phyloP scores from a whole-genome alignment of 2,888 invertebrate species.

The Caenorhabditis becei region DNA sequence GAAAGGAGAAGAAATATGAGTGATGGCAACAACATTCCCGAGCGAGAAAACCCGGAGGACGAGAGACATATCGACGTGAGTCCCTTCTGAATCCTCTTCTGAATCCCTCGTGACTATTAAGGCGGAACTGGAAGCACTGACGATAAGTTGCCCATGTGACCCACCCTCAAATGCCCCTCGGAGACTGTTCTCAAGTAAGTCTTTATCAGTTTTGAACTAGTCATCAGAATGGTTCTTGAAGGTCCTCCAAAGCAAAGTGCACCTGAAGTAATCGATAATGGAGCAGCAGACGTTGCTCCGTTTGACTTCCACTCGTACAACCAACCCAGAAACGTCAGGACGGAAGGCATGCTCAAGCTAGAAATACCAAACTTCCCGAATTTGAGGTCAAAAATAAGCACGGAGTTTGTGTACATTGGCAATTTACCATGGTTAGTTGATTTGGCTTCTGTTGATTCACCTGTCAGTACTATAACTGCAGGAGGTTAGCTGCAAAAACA shows the following conservation, averaged over 20 bases:
- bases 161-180: slow-evolving; percentile 21
- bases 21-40: slow-evolving; percentile 19
- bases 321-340: slow-evolving; percentile 53
- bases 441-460: neutral
- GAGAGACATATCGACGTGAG: slow-evolving; percentile 38
- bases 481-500: slow-evolving; percentile 81
- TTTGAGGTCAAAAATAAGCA: slow-evolving; percentile 71
- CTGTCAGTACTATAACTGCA: slow-evolving; percentile 24
- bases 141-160: slow-evolving; percentile 41
- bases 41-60: slow-evolving; percentile 37
- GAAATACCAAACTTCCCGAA: slow-evolving; percentile 70
- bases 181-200: slow-evolving; percentile 42
- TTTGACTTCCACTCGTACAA: slow-evolving; percentile 48
- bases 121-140: slow-evolving; percentile 29
- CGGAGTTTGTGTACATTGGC: slow-evolving; percentile 73
- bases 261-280: slow-evolving; percentile 45
- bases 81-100: neutral
- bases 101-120: slow-evolving; percentile 1
- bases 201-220: neutral
- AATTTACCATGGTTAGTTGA: slow-evolving; percentile 73
- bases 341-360: slow-evolving; percentile 72
- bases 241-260: slow-evolving; percentile 38
- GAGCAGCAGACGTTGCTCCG: slow-evolving; percentile 37
- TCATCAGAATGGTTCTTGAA: neutral
- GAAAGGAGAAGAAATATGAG: slow-evolving; percentile 1